These are phyloP conservation scores for Pan paniscus DNA, from an alignment of 2,113 vertebrate species.

Conservation along the genomic window DNA sequence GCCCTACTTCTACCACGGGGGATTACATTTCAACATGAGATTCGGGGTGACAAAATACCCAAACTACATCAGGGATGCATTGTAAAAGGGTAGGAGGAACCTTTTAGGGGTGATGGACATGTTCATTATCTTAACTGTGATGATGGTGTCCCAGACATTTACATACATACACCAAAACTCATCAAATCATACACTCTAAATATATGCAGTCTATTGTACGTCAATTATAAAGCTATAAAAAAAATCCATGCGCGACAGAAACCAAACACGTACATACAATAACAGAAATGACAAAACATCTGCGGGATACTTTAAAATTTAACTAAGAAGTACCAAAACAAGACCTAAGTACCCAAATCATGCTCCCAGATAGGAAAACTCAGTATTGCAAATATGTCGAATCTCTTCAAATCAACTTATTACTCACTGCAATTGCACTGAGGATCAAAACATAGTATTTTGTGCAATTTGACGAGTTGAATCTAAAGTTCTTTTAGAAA, in stretches of 20 bases:
- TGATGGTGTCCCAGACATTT: not conserved
- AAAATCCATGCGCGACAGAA: not conserved
- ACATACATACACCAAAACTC: not conserved
- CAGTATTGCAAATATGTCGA: not conserved
- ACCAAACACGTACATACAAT: not conserved
- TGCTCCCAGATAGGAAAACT: not conserved
- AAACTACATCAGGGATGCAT: not conserved
- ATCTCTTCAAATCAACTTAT: not conserved
- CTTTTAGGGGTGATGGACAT: not conserved
- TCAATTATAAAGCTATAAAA: not conserved
- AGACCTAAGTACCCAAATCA: not conserved
- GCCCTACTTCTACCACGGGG: too few relatives aligned
- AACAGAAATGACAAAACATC: not conserved
- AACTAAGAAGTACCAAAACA: not conserved
- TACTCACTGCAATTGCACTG: not conserved
- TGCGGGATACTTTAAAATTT: not conserved
- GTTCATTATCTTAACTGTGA: not conserved
- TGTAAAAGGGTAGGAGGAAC: not conserved
- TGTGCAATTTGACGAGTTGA: not conserved
- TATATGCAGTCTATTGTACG: not conserved
- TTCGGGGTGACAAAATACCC: too few relatives aligned
- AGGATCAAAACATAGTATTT: not conserved
- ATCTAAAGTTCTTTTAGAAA: slow-evolving; percentile 9
- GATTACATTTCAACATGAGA: too few relatives aligned
- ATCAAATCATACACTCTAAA: not conserved